phyloP scores from a whole-genome alignment of 2,113 vertebrate genomes.

The Indri indri region DNA sequence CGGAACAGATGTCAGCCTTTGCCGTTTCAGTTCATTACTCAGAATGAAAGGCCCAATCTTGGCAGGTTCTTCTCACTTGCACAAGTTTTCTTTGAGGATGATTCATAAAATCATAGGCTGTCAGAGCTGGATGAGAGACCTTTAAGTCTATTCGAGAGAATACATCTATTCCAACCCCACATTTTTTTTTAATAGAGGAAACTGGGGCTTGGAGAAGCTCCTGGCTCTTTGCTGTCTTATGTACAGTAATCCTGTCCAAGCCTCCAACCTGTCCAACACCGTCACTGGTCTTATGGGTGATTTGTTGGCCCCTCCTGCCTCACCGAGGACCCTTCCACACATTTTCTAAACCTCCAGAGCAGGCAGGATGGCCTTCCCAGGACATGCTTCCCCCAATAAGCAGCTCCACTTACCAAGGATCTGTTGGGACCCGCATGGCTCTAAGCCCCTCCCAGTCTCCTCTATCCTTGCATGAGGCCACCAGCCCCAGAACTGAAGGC shows the following conservation, averaged over 20 bases:
- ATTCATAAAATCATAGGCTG: conserved; percentile 68
- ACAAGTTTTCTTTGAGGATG: conserved; percentile 57
- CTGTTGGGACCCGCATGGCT: background rate
- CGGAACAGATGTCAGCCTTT: conserved; percentile 70
- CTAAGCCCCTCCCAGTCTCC: background rate
- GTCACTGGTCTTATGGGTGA: background rate
- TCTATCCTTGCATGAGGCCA: background rate
- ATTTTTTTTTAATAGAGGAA: conserved; percentile 3
- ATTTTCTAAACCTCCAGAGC: background rate
- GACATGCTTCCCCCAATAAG: background rate
- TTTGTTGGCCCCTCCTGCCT: background rate
- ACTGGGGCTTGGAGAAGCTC: conserved; percentile 49
- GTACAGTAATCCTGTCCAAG: background rate
- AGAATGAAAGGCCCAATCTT: conserved; percentile 69
- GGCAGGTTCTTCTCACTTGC: conserved; percentile 59
- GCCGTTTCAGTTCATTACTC: conserved; percentile 70
- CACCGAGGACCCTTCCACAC: background rate
- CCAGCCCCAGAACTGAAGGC: background rate
- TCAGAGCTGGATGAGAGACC: conserved; percentile 30
- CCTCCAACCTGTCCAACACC: background rate
- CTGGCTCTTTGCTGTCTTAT: background rate
- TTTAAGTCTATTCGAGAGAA: background rate
- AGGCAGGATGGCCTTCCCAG: background rate
- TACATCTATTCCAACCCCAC: background rate
- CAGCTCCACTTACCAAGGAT: background rate